Conservation (phyloP, 2,797 vertebrate genomes). For the Urophycis tenuis region DNA sequence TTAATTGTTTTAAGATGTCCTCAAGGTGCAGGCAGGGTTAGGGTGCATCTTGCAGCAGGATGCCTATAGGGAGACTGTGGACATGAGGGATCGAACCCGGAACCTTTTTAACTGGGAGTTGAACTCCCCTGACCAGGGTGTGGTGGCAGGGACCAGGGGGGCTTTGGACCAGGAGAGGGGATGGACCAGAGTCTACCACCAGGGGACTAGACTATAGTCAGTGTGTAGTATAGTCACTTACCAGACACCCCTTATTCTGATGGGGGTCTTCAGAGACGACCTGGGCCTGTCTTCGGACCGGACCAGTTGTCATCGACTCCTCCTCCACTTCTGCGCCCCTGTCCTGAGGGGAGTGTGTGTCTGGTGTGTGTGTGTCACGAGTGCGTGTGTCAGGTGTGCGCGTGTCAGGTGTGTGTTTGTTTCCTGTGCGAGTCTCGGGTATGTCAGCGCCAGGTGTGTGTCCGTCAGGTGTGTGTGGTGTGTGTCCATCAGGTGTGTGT, state of each 20-base stretch:
- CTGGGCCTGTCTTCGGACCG: background rate
- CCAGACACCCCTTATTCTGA: background rate
- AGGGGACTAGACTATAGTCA: background rate
- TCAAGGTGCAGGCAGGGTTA: background rate
- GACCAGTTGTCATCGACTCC: background rate
- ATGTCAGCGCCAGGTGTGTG: conserved; percentile 17
- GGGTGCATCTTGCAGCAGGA: background rate
- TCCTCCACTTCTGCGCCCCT: background rate
- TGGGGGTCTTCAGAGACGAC: background rate
- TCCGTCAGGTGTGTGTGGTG: too few relatives aligned
- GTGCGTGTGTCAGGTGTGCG: background rate
- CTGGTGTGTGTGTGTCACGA: too few relatives aligned
- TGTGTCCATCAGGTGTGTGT: background rate
- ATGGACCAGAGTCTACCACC: background rate
- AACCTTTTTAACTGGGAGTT: background rate
- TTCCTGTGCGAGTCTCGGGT: too few relatives aligned
- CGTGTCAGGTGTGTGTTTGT: background rate
- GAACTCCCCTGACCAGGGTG: background rate
- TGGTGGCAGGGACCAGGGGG: background rate
- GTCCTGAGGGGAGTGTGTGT: background rate
- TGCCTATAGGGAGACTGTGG: background rate
- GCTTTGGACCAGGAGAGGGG: background rate
- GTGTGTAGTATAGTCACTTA: too few relatives aligned
- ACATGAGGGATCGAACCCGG: background rate
- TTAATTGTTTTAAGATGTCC: background rate